Evolutionary conservation across 2,888 invertebrate species (phyloP).

Genomic region (Callinectes sapidus): DNA sequence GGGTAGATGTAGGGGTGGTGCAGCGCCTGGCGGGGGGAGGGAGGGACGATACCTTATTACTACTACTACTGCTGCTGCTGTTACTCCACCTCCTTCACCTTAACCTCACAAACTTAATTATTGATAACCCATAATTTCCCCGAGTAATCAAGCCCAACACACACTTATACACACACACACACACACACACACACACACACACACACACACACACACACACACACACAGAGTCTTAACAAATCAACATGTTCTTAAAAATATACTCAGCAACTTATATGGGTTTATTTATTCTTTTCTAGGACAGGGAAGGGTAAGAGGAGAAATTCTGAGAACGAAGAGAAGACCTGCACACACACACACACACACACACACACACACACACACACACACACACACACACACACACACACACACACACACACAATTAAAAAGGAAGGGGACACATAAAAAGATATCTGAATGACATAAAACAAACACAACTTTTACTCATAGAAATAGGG

Average conservation of each 20-base stretch:
- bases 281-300: neutral
- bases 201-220: constrained; percentile 9
- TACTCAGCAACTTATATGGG: neutral
- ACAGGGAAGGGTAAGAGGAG: neutral
- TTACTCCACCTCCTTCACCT: neutral
- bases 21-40: constrained; percentile 80
- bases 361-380: constrained; percentile 33
- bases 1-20: constrained; percentile 96
- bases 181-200: constrained; percentile 41
- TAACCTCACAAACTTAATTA: neutral
- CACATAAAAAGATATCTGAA: too few relatives aligned
- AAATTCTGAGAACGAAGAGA: neutral
- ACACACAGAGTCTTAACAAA: neutral
- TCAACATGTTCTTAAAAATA: neutral
- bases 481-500: too few relatives aligned
- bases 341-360: neutral
- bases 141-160: neutral
- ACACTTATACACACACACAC: constrained; percentile 36
- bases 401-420: neutral
- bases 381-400: constrained; percentile 36
- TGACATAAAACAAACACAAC: too few relatives aligned
- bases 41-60: too few relatives aligned
- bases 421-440: neutral
- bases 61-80: neutral
- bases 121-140: neutral